These are phyloP conservation scores for Astyanax mexicanus DNA, from an alignment of 2,797 vertebrate genomes.

Conservation along the genomic window DNA sequence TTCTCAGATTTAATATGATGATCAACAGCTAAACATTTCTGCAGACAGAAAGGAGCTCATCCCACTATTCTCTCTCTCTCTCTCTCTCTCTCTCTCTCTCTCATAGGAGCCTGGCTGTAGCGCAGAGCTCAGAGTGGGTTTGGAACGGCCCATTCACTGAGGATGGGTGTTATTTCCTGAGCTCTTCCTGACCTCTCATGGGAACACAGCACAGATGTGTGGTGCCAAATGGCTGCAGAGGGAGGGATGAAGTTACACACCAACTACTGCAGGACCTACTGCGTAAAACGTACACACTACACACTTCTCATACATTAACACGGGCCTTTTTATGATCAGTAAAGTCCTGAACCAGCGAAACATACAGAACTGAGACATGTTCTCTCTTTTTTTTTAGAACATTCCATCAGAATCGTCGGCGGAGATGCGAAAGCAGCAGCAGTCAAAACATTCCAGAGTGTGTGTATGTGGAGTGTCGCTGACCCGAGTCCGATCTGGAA, in stretches of 20 bases:
- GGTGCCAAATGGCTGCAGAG: conserved; percentile 19
- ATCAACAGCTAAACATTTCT: too few relatives aligned
- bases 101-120: conserved; percentile 10
- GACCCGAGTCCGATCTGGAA: conserved; percentile 36
- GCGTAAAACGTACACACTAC: not conserved
- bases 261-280: not conserved
- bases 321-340: not conserved
- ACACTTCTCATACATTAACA: not conserved
- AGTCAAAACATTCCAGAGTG: conserved; percentile 70
- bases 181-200: conserved; percentile 70
- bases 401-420: conserved; percentile 64
- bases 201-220: conserved; percentile 63
- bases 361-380: conserved; percentile 49
- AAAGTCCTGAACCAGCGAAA: conserved; percentile 9
- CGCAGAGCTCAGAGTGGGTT: conserved; percentile 49
- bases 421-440: conserved; percentile 51
- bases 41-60: too few relatives aligned
- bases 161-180: conserved; percentile 81
- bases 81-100: not conserved
- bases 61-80: not conserved
- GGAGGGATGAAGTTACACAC: conserved; percentile 4
- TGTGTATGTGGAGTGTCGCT: conserved; percentile 47
- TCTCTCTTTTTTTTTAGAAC: too few relatives aligned
- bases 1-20: too few relatives aligned
- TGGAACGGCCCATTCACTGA: conserved; percentile 70